A percentile compares a stretch with the other conserved stretches of the same genome.
Evolutionary conservation across 2,888 invertebrate genomes (phyloP).

Genomic region (Ormia ochracea): DNA sequence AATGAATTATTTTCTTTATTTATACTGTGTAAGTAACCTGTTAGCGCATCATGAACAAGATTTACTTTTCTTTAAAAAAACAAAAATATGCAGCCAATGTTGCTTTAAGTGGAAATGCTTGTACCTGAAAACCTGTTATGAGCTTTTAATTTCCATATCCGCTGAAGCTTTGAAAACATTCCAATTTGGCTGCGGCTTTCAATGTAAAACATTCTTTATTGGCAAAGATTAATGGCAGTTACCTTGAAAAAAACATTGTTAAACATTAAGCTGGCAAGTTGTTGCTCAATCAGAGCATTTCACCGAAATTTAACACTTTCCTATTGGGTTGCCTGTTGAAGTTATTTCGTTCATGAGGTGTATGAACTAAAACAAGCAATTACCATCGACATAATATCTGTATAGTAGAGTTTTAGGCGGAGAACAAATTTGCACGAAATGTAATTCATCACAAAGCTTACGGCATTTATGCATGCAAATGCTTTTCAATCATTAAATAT

Average conservation of each 20-base stretch:
- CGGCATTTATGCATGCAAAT: too few relatives aligned
- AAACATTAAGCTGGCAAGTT: conserved; percentile 11
- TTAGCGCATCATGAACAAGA: too few relatives aligned
- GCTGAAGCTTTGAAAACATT: neutral
- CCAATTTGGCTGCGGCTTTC: neutral
- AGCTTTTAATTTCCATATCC: neutral
- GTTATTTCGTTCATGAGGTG: neutral
- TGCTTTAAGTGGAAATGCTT: neutral
- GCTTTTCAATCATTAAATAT: too few relatives aligned
- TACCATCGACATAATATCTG: too few relatives aligned
- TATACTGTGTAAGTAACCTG: too few relatives aligned
- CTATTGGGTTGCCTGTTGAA: neutral
- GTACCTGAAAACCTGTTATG: neutral
- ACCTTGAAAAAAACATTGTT: neutral
- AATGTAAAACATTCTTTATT: neutral
- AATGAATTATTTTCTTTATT: too few relatives aligned
- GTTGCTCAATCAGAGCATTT: neutral
- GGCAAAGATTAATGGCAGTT: neutral
- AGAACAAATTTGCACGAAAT: too few relatives aligned
- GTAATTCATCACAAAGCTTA: too few relatives aligned
- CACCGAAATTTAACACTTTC: neutral
- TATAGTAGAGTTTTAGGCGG: too few relatives aligned
- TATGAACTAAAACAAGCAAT: neutral
- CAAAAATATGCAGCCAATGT: too few relatives aligned
- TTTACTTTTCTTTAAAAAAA: too few relatives aligned